phyloP scores from a whole-genome alignment of 2,888 invertebrate species.

The Temnothorax rugatulus region DNA sequence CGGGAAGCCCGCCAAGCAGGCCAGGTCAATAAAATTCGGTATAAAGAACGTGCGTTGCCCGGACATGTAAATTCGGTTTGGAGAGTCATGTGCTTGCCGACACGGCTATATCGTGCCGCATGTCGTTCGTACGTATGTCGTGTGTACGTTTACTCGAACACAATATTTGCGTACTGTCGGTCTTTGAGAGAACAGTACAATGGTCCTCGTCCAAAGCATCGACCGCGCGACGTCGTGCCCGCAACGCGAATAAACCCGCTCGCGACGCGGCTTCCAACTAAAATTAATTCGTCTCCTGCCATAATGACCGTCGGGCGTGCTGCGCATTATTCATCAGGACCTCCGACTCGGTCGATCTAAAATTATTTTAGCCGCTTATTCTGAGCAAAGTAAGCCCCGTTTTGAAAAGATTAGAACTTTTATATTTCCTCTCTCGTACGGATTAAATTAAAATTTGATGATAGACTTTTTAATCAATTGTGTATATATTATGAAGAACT shows the following conservation, averaged over 20 bases:
- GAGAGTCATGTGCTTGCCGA: background rate
- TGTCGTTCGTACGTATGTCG: slow-evolving; percentile 17
- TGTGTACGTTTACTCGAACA: slow-evolving; percentile 47
- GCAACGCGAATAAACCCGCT: slow-evolving; percentile 25
- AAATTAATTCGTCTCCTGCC: slow-evolving; percentile 32
- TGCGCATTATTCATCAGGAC: slow-evolving; percentile 40
- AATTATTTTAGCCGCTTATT: slow-evolving; percentile 28
- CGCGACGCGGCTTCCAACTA: slow-evolving; percentile 9
- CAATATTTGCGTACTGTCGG: slow-evolving; percentile 59
- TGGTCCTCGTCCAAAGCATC: slow-evolving; percentile 30
- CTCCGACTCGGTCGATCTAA: slow-evolving; percentile 13
- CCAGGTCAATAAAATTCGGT: slow-evolving; percentile 19
- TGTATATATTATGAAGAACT: background rate
- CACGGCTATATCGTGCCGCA: background rate
- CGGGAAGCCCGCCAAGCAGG: slow-evolving; percentile 29
- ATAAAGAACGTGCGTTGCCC: slow-evolving; percentile 4
- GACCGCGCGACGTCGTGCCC: slow-evolving; percentile 16
- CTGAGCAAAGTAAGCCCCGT: background rate
- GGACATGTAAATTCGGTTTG: slow-evolving; percentile 18
- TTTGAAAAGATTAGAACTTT: background rate
- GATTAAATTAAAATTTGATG: background rate
- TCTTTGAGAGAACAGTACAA: slow-evolving; percentile 53
- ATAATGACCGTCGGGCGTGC: slow-evolving; percentile 32
- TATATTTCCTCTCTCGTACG: background rate
- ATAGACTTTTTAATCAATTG: background rate